These are phyloP conservation scores for Pegea sp. DNA, from an alignment of 23 tunicate genomes.

Conservation along the genomic window DNA sequence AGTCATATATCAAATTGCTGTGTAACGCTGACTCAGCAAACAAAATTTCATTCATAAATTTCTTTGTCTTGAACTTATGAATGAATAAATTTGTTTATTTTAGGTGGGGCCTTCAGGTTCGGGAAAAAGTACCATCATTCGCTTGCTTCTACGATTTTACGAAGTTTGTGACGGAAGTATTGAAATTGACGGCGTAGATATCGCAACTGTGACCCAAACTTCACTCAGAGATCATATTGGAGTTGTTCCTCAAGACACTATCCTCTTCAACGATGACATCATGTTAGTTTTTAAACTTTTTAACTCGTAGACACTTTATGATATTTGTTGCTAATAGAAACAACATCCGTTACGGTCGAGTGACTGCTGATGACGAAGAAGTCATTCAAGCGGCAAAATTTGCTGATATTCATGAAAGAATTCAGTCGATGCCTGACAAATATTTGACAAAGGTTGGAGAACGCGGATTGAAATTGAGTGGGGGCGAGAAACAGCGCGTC, in stretches of 20 bases:
- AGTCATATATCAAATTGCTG: neutral
- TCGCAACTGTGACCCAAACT: slow-evolving; percentile 55
- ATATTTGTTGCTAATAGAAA: slow-evolving; percentile 12
- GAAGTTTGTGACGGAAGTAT: slow-evolving; percentile 69
- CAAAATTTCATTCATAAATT: too few relatives aligned
- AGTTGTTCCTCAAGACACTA: slow-evolving; percentile 90
- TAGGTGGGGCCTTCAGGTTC: slow-evolving; percentile 94
- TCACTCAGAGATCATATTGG: slow-evolving; percentile 70
- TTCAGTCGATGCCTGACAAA: slow-evolving; percentile 57
- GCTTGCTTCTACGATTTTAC: slow-evolving; percentile 73
- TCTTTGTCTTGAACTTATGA: slow-evolving; percentile 1
- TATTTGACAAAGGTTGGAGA: slow-evolving; percentile 87
- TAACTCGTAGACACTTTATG: neutral
- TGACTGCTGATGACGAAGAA: slow-evolving; percentile 51
- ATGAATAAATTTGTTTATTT: neutral
- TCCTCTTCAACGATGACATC: slow-evolving; percentile 82
- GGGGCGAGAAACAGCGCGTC: slow-evolving; percentile 94
- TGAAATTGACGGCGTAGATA: slow-evolving; percentile 38
- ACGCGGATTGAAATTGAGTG: slow-evolving; percentile 81
- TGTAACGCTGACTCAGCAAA: neutral
- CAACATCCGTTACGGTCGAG: slow-evolving; percentile 79
- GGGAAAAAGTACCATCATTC: slow-evolving; percentile 85
- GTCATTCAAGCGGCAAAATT: slow-evolving; percentile 57
- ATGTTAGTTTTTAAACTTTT: slow-evolving; percentile 13
- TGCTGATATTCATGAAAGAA: slow-evolving; percentile 72